Evolutionary conservation across 2,113 vertebrate genomes (phyloP).

Genomic region (Orcinus orca): DNA sequence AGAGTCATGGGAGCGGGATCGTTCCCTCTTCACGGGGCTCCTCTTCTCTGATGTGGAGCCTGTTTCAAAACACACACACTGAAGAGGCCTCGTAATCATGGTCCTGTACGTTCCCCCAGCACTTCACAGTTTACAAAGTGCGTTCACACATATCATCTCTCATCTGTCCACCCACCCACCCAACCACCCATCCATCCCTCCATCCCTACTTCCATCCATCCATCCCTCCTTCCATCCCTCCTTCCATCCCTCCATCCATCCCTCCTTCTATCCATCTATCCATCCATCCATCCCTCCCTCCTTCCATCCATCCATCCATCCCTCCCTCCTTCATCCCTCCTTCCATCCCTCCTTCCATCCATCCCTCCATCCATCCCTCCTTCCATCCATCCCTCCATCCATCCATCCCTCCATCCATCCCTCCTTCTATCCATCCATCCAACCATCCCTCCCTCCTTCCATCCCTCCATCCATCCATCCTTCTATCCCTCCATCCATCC

Average conservation of each 20-base stretch:
- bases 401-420: background rate
- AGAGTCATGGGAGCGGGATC: slow-evolving; percentile 81
- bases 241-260: fast-evolving
- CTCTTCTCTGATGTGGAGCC: slow-evolving; percentile 81
- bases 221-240: fast-evolving
- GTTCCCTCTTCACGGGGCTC: slow-evolving; percentile 82
- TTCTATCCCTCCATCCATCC: fast-evolving
- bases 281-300: fast-evolving
- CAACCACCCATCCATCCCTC: background rate
- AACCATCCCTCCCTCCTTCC: fast-evolving
- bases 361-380: no score
- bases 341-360: fast-evolving
- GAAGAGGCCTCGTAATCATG: fast-evolving
- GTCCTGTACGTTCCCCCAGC: fast-evolving
- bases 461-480: fast-evolving
- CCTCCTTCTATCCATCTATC: background rate
- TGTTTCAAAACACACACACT: slow-evolving; percentile 47
- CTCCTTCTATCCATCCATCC: fast-evolving
- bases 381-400: background rate
- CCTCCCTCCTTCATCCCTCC: fast-evolving
- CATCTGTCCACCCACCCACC: no score
- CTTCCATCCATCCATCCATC: fast-evolving
- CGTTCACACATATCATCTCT: fast-evolving
- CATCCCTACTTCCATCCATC: fast-evolving
- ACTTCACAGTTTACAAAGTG: fast-evolving